Conservation (phyloP, 2,113 vertebrate genomes). For the Pao palembangensis region DNA sequence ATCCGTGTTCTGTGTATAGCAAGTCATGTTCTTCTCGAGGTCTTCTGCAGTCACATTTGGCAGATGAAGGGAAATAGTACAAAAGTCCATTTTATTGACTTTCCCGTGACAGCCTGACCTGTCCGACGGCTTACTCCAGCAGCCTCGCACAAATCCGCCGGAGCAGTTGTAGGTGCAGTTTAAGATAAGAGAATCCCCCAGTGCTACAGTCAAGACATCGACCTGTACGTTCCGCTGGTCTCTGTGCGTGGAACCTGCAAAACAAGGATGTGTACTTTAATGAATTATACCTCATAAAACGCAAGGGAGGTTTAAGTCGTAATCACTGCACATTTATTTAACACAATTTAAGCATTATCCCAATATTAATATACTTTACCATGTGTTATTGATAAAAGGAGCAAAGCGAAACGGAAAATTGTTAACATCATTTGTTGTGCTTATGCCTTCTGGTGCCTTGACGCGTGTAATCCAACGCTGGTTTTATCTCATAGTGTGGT, state of each 20-base stretch:
- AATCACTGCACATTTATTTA: neutral
- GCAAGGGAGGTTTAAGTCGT: neutral
- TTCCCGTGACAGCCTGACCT: neutral
- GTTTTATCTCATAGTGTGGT: neutral
- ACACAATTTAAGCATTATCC: neutral
- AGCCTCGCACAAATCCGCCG: constrained; percentile 63
- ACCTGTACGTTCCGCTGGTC: neutral
- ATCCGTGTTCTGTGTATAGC: constrained; percentile 53
- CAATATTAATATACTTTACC: constrained; percentile 49
- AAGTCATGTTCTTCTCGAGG: constrained; percentile 55
- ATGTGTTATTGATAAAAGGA: constrained; percentile 44
- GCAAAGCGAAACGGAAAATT: constrained; percentile 33
- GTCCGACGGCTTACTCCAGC: constrained; percentile 46
- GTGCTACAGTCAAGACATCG: constrained; percentile 28
- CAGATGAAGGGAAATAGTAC: constrained; percentile 45
- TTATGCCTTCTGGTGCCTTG: constrained; percentile 2
- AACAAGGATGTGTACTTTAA: neutral
- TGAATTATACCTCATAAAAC: neutral
- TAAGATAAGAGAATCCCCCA: constrained; percentile 53
- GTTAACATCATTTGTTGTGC: constrained; percentile 30
- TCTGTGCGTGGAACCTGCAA: constrained; percentile 51
- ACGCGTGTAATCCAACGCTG: neutral
- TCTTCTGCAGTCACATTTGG: constrained; percentile 44
- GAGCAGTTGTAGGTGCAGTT: constrained; percentile 74
- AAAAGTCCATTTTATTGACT: constrained; percentile 17